Base-by-base conservation (phyloP, 2,113 vertebrate species). In the Chaetodon trifascialis region DNA sequence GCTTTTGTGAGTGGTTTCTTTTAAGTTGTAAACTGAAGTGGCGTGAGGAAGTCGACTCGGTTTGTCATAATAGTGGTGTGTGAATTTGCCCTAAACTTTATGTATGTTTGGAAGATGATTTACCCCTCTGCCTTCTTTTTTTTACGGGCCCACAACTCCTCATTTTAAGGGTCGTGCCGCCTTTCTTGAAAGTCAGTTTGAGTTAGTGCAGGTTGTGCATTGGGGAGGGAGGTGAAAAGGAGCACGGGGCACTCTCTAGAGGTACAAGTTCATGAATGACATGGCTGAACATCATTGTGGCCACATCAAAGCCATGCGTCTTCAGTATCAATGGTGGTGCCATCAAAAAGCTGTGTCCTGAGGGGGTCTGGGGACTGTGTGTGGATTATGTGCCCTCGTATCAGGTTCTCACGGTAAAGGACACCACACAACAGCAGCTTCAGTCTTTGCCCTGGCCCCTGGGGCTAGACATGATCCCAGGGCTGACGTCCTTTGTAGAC, bases 361-460 rank as follows among this genome's bases (percentile, higher is more conserved):
- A 73, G 92, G 92, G 93, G 90, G 80, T 88, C 79, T 83, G 82
- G 79, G 90, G 88, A 92, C 93, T 92, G 89, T 90, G 91, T 92
- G 89, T 93, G 92, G 91, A 93, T 94, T 93, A 93, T 92, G 79
- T 92, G 88, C 83, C 78, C 52, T 73, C 58, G 73, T 93, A 93
- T 95, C 94, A 90, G 92, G 91, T 95, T 94, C 90, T 91, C 89
- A 86, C 86, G 84, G 92, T 94, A 95, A 95, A 91, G 73, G 92
- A 95, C 93, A 94, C 94, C 91, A 93, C 91, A 94, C 93, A 93
- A 92, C 87, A 83, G 89, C 88, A 86, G 89, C 92, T 84, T 81
- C 81, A 88, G 88, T 93, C 86, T 92, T 79, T 78, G 59, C 84
- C 75, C 79, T 47, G 87, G 79, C 80, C 90, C 93, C 93, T 75